Evolutionary conservation across 1,140 invertebrate genomes (phyloP).

Genomic region (Drosophila quadrilineata): DNA sequence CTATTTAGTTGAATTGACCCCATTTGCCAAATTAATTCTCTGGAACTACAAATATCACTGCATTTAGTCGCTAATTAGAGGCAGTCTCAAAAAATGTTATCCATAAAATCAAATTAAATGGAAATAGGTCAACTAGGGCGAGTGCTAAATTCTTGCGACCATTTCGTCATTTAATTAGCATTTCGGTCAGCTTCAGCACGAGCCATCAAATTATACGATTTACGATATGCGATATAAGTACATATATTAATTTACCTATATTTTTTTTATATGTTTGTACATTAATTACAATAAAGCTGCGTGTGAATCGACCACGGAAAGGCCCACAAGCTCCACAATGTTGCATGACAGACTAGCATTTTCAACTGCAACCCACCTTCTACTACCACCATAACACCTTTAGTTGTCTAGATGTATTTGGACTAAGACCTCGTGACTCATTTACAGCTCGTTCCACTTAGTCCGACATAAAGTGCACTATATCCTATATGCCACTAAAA

Average conservation of each 20-base stretch:
- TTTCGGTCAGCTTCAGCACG: constrained; percentile 44
- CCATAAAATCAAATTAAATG: constrained; percentile 17
- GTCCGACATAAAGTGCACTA: no score
- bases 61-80: constrained; percentile 39
- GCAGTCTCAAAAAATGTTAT: constrained; percentile 2
- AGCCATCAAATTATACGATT: constrained; percentile 66
- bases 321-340: constrained; percentile 16
- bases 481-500: neutral
- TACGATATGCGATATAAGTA: constrained; percentile 40
- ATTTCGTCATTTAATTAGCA: constrained; percentile 43
- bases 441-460: constrained; percentile 64
- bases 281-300: constrained; percentile 43
- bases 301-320: constrained; percentile 25
- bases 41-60: constrained; percentile 26
- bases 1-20: constrained; percentile 17
- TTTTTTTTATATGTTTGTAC: constrained; percentile 15
- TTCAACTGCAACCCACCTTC: constrained; percentile 9
- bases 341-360: constrained; percentile 69
- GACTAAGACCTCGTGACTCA: constrained; percentile 49
- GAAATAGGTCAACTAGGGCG: no score
- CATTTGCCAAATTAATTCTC: constrained; percentile 33
- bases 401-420: constrained; percentile 34
- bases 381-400: neutral
- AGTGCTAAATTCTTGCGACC: constrained; percentile 67
- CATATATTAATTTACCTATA: constrained; percentile 14